phyloP scores from a whole-genome alignment of 1,140 invertebrate genomes.

The Planococcus citri region DNA sequence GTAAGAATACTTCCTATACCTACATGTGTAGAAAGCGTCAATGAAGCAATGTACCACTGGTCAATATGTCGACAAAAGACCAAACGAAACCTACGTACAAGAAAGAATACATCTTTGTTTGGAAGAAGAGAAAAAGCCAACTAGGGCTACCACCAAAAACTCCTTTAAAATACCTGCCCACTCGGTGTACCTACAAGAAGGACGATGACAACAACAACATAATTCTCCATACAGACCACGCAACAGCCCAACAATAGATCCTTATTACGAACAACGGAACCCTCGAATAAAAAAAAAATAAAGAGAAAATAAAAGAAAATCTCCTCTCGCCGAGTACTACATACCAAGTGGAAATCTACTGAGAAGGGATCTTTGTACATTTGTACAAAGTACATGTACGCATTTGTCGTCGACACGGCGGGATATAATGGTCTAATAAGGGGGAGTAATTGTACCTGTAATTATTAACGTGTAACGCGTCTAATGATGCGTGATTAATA shows the following conservation, averaged over 20 bases:
- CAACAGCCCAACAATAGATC: neutral
- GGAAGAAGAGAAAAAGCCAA: too few species aligned
- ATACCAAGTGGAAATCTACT: neutral
- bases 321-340: neutral
- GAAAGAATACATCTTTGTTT: neutral
- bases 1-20: too few species aligned
- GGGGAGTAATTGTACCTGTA: slow-evolving; percentile 2
- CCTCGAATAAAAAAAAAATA: neutral
- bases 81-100: neutral
- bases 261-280: neutral
- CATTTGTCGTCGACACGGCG: neutral
- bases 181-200: neutral
- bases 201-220: neutral
- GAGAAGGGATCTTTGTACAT: neutral
- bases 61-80: neutral
- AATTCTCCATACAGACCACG: too few species aligned
- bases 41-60: neutral
- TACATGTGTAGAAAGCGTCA: too few species aligned
- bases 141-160: too few species aligned
- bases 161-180: too few species aligned
- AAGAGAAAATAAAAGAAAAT: neutral
- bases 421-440: slow-evolving; percentile 3
- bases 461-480: neutral
- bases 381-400: too few species aligned
- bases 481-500: neutral